Conservation (phyloP, 23 tunicate species). For the Trididemnum clinides region DNA sequence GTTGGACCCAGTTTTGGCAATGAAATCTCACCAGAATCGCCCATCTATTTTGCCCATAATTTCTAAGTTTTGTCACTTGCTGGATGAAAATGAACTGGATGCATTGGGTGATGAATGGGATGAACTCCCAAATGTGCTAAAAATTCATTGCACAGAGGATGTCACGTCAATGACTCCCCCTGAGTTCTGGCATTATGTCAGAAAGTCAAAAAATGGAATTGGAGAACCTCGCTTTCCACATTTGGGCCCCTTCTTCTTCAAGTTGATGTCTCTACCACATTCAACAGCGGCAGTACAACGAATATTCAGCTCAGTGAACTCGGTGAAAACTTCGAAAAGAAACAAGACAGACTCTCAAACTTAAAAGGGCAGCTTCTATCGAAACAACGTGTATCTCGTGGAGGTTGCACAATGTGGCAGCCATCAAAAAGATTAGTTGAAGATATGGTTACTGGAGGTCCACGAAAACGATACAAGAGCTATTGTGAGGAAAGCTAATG, state of each 20-base stretch:
- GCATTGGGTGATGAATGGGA: conserved; percentile 38
- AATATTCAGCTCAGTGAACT: conserved; percentile 34
- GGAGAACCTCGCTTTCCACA: conserved; percentile 33
- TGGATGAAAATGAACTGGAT: conserved; percentile 37
- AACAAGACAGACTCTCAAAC: conserved; percentile 3
- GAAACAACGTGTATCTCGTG: conserved; percentile 8
- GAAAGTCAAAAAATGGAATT: conserved; percentile 22
- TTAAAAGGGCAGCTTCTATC: conserved; percentile 38
- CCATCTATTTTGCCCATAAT: conserved; percentile 37
- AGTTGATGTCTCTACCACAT: conserved; percentile 20
- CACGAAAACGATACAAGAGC: conserved; percentile 24
- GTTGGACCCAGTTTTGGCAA: conserved; percentile 47
- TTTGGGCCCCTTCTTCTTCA: conserved; percentile 23
- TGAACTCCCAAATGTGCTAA: conserved; percentile 33
- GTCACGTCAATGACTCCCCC: conserved; percentile 46
- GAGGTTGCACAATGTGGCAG: conserved; percentile 34
- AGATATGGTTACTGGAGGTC: conserved; percentile 30
- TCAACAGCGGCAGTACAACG: conserved; percentile 31
- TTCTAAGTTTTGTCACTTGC: conserved; percentile 30
- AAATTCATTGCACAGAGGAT: conserved; percentile 33
- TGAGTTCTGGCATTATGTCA: conserved; percentile 40
- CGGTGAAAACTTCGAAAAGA: conserved; percentile 20
- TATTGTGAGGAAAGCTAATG: conserved; percentile 6
- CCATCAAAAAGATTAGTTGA: conserved; percentile 15
- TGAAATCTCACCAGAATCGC: conserved; percentile 30